Base-by-base conservation (phyloP, 2,888 invertebrate genomes). In the Scrobipalpa atriplicella region DNA sequence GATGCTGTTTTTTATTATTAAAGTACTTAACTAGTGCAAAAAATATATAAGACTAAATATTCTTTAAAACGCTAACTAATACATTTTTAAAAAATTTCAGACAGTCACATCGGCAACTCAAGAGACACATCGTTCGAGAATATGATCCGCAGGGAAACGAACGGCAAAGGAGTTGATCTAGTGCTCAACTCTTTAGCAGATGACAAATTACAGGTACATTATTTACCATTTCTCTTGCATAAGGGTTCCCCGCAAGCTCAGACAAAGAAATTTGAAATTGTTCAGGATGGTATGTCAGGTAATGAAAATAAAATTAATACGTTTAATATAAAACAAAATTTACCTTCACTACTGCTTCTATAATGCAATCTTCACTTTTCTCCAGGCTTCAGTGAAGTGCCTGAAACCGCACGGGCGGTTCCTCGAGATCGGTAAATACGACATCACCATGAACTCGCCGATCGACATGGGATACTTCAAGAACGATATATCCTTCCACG, bases 101-200 rank as follows among this genome's bases (percentile, higher is more conserved):
- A 93, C 66, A 90, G 90, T 54, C 94, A 97, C 79, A 97, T 99
- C 78, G 96, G 97, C 21, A 97, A 98, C 84, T 97, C 98, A 7
- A 94, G 97, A 74, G 96, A 98, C 80, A 94, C 95, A 0, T 95
- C 95, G 0, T 99, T 99, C 84, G 98, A 99, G 83, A 94, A 95
- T 71, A 95, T 98, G 94, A 94, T 99, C 65, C 93, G 95, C 74
- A 93, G 93, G 61, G 94, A 95, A 77, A 99, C 99, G 0, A 93
- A 95, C 8, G 98, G 99, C 11, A 93, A 93, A 73, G 98, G 99
- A 41, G 99, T 99, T 0, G 97, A 99, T 79, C 90, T 98, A 65
- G 96, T 99, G 16, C 89, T 98, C 8, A 99, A 99, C 84, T 98
- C 98, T 0, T 88, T 99, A 56, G 95, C 98, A 0, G 98, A 98